phyloP scores from a whole-genome alignment of 2,797 vertebrate genomes.

The Erpetoichthys calabaricus region DNA sequence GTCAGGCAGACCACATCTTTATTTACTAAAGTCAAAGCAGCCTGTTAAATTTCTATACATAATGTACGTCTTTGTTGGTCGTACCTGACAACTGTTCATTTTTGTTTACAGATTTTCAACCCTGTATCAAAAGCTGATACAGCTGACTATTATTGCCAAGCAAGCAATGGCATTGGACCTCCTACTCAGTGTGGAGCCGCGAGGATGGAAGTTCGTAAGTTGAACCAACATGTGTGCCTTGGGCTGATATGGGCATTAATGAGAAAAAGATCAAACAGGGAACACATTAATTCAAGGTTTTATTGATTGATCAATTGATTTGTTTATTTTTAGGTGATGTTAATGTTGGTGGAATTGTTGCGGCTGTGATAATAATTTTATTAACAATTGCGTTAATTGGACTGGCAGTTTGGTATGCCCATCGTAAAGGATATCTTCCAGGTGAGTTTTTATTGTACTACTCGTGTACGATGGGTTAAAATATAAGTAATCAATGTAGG shows the following conservation, averaged over 20 bases:
- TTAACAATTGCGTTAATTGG: constrained; percentile 50
- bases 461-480: neutral
- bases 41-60: neutral
- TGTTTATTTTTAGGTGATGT: constrained; percentile 45
- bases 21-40: neutral
- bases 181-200: constrained; percentile 28
- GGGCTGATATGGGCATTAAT: too few relatives aligned
- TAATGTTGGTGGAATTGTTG: constrained; percentile 74
- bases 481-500: neutral
- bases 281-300: too few relatives aligned
- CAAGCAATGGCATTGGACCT: constrained; percentile 41
- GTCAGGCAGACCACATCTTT: neutral
- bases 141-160: constrained; percentile 60
- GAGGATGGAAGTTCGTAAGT: constrained; percentile 69
- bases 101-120: constrained; percentile 46
- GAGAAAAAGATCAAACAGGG: too few relatives aligned
- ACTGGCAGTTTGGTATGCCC: constrained; percentile 70
- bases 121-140: constrained; percentile 29
- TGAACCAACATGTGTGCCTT: neutral
- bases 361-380: constrained; percentile 61
- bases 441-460: constrained; percentile 48
- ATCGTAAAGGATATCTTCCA: constrained; percentile 67
- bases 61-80: neutral
- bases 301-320: too few relatives aligned
- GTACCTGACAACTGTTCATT: constrained; percentile 1